These are phyloP conservation scores for Tetramorium bicarinatum DNA, from an alignment of 2,888 invertebrate species.

Conservation along the genomic window DNA sequence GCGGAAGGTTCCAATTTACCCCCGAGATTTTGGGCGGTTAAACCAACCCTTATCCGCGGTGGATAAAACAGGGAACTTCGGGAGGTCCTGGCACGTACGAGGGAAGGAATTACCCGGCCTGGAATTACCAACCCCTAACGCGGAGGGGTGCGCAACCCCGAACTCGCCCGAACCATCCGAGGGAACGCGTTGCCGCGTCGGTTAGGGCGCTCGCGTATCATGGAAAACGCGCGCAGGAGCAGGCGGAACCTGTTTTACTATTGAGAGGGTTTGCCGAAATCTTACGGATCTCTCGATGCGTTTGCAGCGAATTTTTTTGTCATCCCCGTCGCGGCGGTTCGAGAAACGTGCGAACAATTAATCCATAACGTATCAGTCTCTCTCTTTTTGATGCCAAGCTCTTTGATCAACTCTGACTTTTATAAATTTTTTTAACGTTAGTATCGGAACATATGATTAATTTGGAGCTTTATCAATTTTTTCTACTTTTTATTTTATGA, in stretches of 20 bases:
- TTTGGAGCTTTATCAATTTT: neutral
- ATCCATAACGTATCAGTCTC: neutral
- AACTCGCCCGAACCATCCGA: slow-evolving; percentile 44
- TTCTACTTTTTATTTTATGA: neutral
- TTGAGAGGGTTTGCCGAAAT: slow-evolving; percentile 16
- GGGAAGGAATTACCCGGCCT: slow-evolving; percentile 36
- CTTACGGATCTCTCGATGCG: neutral
- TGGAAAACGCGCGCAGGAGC: slow-evolving; percentile 1
- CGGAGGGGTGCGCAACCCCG: slow-evolving; percentile 49
- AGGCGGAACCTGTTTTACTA: slow-evolving; percentile 27
- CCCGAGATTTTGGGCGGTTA: slow-evolving; percentile 54
- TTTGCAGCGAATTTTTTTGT: neutral
- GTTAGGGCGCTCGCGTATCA: slow-evolving; percentile 66
- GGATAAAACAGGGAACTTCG: slow-evolving; percentile 81
- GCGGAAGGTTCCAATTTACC: slow-evolving; percentile 75
- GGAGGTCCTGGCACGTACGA: slow-evolving; percentile 47
- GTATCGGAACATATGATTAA: neutral
- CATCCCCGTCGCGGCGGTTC: neutral
- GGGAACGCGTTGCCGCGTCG: slow-evolving; percentile 32
- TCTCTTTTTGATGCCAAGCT: neutral
- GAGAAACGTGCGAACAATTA: neutral
- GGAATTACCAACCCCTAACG: slow-evolving; percentile 74
- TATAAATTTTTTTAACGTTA: neutral
- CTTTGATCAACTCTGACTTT: neutral
- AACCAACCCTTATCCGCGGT: slow-evolving; percentile 77